Evolutionary conservation across 2,888 invertebrate genomes (phyloP), one percentile per base, ranked within the genome.

Genomic region (Aethes cnicana): DNA sequence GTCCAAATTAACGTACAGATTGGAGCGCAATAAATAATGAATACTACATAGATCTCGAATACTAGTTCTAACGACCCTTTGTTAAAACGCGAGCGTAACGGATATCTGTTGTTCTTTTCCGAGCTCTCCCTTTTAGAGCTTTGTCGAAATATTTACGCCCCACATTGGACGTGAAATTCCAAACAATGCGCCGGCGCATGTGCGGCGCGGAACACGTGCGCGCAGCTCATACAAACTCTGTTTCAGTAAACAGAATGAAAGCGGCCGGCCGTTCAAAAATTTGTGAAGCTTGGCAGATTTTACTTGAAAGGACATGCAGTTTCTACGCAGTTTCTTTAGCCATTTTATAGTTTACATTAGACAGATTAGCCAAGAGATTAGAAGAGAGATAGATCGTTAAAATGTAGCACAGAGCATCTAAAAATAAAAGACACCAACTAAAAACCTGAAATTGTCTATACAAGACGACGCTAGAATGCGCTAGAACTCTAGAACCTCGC

Each of bases 131-230:
- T 84, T 82, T 80, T 80, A 75, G 72, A 76, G 77, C 75, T 75
- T 84, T 82, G 87, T 87, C 80, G 85, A 85, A 86, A 87, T 86
- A 84, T 89, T 87, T 84, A 88, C 81, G 82, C 77, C 76, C 81
- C 74, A 83, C 79, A 87, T 85, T 84, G 81, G 77, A 85, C 75
- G 79, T 82, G 80, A 85, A 85, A 84, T 86, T 78, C 74, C 77
- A 77, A 88, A 89, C 88, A 87, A 88, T 81, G 78, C 69, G 74
- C 62, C 59, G 61, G 70, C 66, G 73, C 76, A 72, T 72, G 59
- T 65, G 59, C 69, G 64, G 49, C 63, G 64, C 64, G 66, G 76
- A 80, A 84, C 87, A 85, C 85, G 87, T 86, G 86, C 81, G 72
- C 63, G 55, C 55, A 39, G 18, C 62, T 41, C 41, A 3, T 17